Base-by-base conservation (phyloP, 2,113 vertebrate genomes). In the Romanogobio albipinnatus region DNA sequence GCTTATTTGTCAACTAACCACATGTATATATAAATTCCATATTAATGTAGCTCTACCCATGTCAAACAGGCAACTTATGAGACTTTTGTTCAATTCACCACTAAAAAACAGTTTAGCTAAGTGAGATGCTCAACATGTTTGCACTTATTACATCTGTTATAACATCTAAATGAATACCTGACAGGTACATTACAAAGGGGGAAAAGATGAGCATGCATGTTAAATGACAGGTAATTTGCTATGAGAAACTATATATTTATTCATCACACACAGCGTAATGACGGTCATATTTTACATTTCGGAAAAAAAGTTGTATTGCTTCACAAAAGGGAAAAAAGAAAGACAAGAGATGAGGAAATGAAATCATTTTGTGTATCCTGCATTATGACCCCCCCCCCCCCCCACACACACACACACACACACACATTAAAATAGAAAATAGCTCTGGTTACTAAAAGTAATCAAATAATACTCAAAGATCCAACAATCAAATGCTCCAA, bases 181-280 rank as follows among this genome's bases (percentile, higher is more conserved):
- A 9, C 17, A n/a, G 3, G 2, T 13, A n/a, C 4, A 22, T 6
- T n/a, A 59, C 5, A n/a, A 59, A 1, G 0, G 19, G 0, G 19
- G 33, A 75, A 26, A 10, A 33, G 1, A 76, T 1, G 3, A 39
- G 24, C 26, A 76, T 56, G 51, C 26, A 56, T 17, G 19, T 14
- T 59, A 43, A 29, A 59, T 77, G 10, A 76, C 4, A 76, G 26
- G 33, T 6, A 7, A 10, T 10, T 22, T 59, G 0, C 9, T 58
- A 77, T 59, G 33, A 59, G 5, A n/a, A 58, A 58, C 26, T 39
- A n/a, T 22, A 29, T 36, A 15, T 43, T n/a, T 73, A 99, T 97
- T 98, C 97, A 95, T 98, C 98, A 99, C 98, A 98, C 98, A 97
- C 98, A 98, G 98, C 98, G 97, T 97, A 99, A 99, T 94, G 97